Percentiles rank a stretch among this genome's conserved stretches.
Evolutionary conservation across 2,888 invertebrate genomes (phyloP).

Genomic region (Dryobotodes eremita): DNA sequence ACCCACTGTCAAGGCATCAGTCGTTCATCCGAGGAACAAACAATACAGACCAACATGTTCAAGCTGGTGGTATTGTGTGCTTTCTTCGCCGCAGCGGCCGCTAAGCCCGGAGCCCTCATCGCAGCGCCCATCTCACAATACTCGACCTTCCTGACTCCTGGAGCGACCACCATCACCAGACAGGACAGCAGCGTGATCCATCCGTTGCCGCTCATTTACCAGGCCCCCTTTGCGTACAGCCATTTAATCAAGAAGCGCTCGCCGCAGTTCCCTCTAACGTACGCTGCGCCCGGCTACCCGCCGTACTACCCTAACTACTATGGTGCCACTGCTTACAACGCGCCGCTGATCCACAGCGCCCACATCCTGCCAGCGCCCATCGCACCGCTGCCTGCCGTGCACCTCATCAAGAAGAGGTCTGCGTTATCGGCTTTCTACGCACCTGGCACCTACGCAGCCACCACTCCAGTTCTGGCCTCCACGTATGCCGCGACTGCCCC

Average conservation of each 20-base stretch:
- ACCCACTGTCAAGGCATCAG: slow-evolving; percentile 78
- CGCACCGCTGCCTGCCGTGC: slow-evolving; percentile 71
- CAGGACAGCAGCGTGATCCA: slow-evolving; percentile 86
- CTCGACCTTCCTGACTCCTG: slow-evolving; percentile 77
- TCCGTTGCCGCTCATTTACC: slow-evolving; percentile 81
- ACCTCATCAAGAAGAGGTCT: slow-evolving; percentile 82
- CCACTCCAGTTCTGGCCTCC: slow-evolving; percentile 72
- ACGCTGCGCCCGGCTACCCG: slow-evolving; percentile 66
- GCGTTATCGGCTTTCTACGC: slow-evolving; percentile 66
- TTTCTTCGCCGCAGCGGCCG: slow-evolving; percentile 90
- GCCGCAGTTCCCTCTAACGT: slow-evolving; percentile 61
- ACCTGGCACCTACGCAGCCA: slow-evolving; percentile 70
- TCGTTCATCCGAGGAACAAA: slow-evolving; percentile 84
- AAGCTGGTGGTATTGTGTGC: slow-evolving; percentile 91
- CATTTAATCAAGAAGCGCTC: slow-evolving; percentile 81
- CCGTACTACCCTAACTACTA: slow-evolving; percentile 70
- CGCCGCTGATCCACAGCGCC: slow-evolving; percentile 60
- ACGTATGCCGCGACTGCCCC: slow-evolving; percentile 73
- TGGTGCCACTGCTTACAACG: slow-evolving; percentile 62
- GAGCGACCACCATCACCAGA: slow-evolving; percentile 80
- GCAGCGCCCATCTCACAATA: slow-evolving; percentile 66
- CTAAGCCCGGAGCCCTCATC: slow-evolving; percentile 77
- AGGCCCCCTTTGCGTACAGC: slow-evolving; percentile 74
- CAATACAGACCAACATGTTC: slow-evolving; percentile 87
- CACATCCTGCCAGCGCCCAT: slow-evolving; percentile 60